These are phyloP conservation scores for Esperia sulphurella DNA, from an alignment of 2,888 invertebrate genomes.

Conservation along the genomic window DNA sequence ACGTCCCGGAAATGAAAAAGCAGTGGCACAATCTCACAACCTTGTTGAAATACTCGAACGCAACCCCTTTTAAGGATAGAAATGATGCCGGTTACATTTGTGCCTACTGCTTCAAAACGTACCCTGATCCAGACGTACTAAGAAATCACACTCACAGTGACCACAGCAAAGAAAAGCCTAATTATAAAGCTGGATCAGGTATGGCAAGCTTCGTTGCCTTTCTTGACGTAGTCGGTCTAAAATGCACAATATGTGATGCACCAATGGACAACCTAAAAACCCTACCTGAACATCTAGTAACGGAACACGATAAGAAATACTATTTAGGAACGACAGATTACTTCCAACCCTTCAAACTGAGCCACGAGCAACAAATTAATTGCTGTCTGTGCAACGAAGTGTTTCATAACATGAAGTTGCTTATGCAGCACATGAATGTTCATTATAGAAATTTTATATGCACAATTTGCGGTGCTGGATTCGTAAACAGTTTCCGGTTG, in stretches of 20 bases:
- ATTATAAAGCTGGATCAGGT: constrained; percentile 59
- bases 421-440: constrained; percentile 70
- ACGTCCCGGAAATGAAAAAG: constrained; percentile 61
- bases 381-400: constrained; percentile 61
- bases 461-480: constrained; percentile 65
- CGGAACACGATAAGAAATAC: constrained; percentile 56
- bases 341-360: constrained; percentile 57
- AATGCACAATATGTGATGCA: constrained; percentile 56
- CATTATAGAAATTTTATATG: constrained; percentile 71
- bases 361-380: constrained; percentile 53
- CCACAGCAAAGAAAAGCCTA: constrained; percentile 56
- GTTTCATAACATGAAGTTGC: constrained; percentile 62
- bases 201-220: constrained; percentile 64
- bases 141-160: constrained; percentile 53
- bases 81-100: constrained; percentile 68
- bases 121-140: constrained; percentile 48
- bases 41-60: constrained; percentile 60
- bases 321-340: constrained; percentile 60
- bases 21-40: constrained; percentile 68
- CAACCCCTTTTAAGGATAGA: constrained; percentile 65
- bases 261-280: constrained; percentile 42
- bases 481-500: constrained; percentile 60
- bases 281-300: constrained; percentile 53
- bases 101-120: constrained; percentile 66
- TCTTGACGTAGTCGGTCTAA: constrained; percentile 61